Base-by-base conservation (phyloP, 2,797 vertebrate genomes). In the Sebastes diaconus region DNA sequence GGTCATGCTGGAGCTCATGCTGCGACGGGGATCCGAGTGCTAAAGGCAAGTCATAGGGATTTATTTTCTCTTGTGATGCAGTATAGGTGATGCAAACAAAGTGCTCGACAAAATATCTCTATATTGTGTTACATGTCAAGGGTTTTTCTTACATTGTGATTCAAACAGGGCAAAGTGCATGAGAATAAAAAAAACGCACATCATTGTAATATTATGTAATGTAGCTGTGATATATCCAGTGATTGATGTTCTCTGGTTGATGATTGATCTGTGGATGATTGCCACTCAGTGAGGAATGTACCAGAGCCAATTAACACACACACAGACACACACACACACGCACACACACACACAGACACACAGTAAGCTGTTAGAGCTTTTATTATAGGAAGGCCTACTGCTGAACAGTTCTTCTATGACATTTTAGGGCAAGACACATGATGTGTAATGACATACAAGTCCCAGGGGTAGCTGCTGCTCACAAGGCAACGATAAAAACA, bases 11-110 rank as follows among this genome's bases (percentile, higher is more conserved):
- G 92, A 84, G 87, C 89, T 88, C 93, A 89, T 8, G 91, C 91
- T 69, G 93, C 90, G 29, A 93, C 95, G 7, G 96, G 95, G 79
- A 96, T 97, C 85, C 95, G 96, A 61, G 96, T 97, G 83, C 83
- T 97, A 76, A 97, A 97, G 96, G 96, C 92, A 92, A 89, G 94
- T 94, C 84, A 73, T 39, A 10, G 29, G 59, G 83, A 27, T 73
- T 34, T 66, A 3, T 72, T 18, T 1, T 58, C 2, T 46, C 42
- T 24, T 32, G 46, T 73, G 58, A 52, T 86, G 69, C 75, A 58
- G 57, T 22, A 10, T 39, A 16, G 36, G 20, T 25, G 67, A 75
- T 82, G 78, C 50, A 71, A 68, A 50, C 64, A 52, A 79, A 83
- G 84, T 91, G 68, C 73, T 83, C 61, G 60, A 73, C 84, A 78